Conservation (phyloP, 2,113 vertebrate species). For the Argyrosomus japonicus region DNA sequence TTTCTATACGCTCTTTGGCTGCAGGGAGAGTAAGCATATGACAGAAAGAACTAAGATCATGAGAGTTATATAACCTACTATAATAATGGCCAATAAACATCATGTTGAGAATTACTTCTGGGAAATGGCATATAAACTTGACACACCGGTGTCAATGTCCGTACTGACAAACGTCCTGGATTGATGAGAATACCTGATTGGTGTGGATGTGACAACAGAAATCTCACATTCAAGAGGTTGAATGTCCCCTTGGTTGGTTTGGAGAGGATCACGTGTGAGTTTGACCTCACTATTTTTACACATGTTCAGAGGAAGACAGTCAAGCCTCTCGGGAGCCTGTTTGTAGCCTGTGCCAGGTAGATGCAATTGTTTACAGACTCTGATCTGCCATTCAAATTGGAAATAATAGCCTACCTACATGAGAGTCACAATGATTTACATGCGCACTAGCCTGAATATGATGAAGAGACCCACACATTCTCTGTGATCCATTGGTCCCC, state of each 20-base stretch:
- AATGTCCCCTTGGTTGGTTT: conserved; percentile 5
- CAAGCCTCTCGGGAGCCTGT: conserved; percentile 37
- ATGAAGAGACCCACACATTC: conserved; percentile 59
- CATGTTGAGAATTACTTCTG: conserved; percentile 24
- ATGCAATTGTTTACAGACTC: conserved; percentile 59
- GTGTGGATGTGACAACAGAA: conserved; percentile 18
- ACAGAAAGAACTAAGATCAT: conserved; percentile 10
- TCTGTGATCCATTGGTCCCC: conserved; percentile 52
- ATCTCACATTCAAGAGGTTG: conserved; percentile 15
- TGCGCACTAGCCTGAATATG: conserved; percentile 55
- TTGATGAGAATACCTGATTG: conserved; percentile 16
- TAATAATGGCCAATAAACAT: conserved; percentile 31
- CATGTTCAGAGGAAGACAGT: conserved; percentile 43
- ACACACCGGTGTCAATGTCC: conserved; percentile 10
- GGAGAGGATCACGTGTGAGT: conserved; percentile 8
- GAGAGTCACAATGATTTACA: conserved; percentile 56
- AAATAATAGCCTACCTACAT: conserved; percentile 58
- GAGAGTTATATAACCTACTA: neutral
- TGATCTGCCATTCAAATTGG: conserved; percentile 55
- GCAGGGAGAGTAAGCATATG: neutral
- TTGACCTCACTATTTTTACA: conserved; percentile 55
- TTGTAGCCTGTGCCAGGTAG: conserved; percentile 52
- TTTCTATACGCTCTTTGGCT: neutral
- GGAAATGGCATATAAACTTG: conserved; percentile 32
- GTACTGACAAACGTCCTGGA: conserved; percentile 15